Base-by-base conservation (phyloP, 1,140 invertebrate species). In the Procambarus virginalis region DNA sequence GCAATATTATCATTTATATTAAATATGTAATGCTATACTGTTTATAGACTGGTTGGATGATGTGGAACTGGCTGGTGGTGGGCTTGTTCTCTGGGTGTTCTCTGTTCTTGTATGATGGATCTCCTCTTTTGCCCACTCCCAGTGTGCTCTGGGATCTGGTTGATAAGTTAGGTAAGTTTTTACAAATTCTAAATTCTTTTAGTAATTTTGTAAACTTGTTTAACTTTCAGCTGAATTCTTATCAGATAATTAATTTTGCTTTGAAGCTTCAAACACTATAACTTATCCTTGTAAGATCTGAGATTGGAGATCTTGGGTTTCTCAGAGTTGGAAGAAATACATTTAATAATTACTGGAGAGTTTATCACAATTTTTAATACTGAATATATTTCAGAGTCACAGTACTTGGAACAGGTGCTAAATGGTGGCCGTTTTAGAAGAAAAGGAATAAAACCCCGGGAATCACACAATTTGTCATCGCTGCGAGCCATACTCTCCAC, bases 71-170 rank as follows among this genome's bases (percentile, higher is more conserved):
- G 95, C 87, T 95, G 82, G 93, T 95, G 22, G 92, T 92, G 17
- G 93, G 93, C 4, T 91, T 95, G 46, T 93, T 93, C 49, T 92
- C 94, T 8, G 95, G 95, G 10, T 94, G 94, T 17, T 92, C 94
- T n/a, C 94, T 96, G 75, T 94, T 96, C 20, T 92, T 96, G 2
- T 96, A 95, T 93, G 95, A 96, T 93, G 95, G 95, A 34, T 95
- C 95, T 58, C 95, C 95, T 10, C 92, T 95, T 20, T 92, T 95
- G 20, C 95, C 95, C 14, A 93, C 94, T 90, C 92, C 93, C n/a
- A 93, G 94, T 88, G 93, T 94, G 4, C 91, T 96, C 3, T 95
- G 95, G 94, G 94, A 95, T 92, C 92, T 96, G 2, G 94, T 95
- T n/a, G 94, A 95, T 84, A 93, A 95, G 84, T 89, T 95, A 12